Base-by-base conservation (phyloP, 64 coral and sea anemone species). In the Actinia tenebrosa region DNA sequence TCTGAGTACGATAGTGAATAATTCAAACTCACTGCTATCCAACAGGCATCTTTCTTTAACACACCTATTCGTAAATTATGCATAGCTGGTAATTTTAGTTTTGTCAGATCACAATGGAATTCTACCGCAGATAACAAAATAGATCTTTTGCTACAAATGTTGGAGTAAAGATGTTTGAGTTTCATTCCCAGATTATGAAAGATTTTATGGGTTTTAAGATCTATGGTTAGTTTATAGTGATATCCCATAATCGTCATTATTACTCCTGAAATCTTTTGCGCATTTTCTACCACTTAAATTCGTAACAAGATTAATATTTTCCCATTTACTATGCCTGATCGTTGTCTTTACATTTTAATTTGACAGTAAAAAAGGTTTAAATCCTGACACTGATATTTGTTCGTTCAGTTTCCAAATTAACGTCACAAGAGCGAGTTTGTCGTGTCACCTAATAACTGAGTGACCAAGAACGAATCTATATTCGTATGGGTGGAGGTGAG, bases 1-100 rank as follows among this genome's bases (percentile, higher is more conserved):
- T 15, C 69, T 37, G 25, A 42, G 69, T 42, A 10, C 25, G 1
- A 15, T 42, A 25, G n/a, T 75, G n/a, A 75, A 75, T 75, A 75
- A 75, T 42, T 75, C 23, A 75, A 75, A 42, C 1, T 30, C 13
- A 18, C 2, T 75, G 26, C 79, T 81, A 81, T 81, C 79, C 45
- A 81, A 53, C 18, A 45, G 10, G 14, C 10, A 81, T 81, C 79
- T 81, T 81, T 81, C 69, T 81, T 81, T 81, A 81, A 81, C 79
- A 81, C 79, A 81, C 79, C 79, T 81, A 53, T n/a, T 45, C 17
- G 50, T 81, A 16, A 81, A 81, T 50, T 81, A 81, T 81, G 5
- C 2, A 81, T 81, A 53, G 18, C 26, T 75, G 23, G 69, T 43
- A 75, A 30, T 75, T 75, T 10, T 75, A 75, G 69, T 75, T 26